phyloP scores from a whole-genome alignment of 2,888 invertebrate genomes.

The Drosophila recens region DNA sequence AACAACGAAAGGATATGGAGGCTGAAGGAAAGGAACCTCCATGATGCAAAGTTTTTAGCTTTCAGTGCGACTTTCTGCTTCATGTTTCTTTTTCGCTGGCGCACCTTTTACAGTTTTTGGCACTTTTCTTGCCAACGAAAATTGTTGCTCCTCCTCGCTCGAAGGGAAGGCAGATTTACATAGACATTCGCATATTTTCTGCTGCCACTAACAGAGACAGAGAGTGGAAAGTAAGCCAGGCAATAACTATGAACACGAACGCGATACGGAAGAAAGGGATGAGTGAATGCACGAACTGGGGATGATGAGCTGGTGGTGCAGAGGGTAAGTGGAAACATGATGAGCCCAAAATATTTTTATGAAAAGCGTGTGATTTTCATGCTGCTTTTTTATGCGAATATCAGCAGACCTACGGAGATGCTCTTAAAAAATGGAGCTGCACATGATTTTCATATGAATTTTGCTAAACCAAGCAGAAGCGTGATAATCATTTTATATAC shows the following conservation, averaged over 20 bases:
- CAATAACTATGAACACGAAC: slow-evolving; percentile 53
- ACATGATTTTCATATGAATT: slow-evolving; percentile 1
- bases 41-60: slow-evolving; percentile 44
- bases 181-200: slow-evolving; percentile 53
- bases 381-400: slow-evolving; percentile 33
- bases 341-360: slow-evolving; percentile 47
- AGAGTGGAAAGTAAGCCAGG: slow-evolving; percentile 54
- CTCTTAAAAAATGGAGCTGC: slow-evolving; percentile 10
- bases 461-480: slow-evolving; percentile 7
- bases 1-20: slow-evolving; percentile 15
- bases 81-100: slow-evolving; percentile 4
- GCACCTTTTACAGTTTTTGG: slow-evolving; percentile 55
- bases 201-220: slow-evolving; percentile 45
- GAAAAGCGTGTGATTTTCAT: slow-evolving; percentile 53
- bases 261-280: slow-evolving; percentile 11
- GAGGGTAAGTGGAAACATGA: not conserved
- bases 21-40: not conserved
- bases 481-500: not conserved
- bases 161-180: slow-evolving; percentile 10
- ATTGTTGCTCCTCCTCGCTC: not conserved
- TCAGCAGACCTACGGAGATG: slow-evolving; percentile 28
- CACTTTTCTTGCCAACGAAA: slow-evolving; percentile 48
- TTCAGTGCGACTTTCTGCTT: not conserved
- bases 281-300: not conserved
- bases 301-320: not conserved